phyloP scores from a whole-genome alignment of 2,113 vertebrate species.

The Bungarus multicinctus region DNA sequence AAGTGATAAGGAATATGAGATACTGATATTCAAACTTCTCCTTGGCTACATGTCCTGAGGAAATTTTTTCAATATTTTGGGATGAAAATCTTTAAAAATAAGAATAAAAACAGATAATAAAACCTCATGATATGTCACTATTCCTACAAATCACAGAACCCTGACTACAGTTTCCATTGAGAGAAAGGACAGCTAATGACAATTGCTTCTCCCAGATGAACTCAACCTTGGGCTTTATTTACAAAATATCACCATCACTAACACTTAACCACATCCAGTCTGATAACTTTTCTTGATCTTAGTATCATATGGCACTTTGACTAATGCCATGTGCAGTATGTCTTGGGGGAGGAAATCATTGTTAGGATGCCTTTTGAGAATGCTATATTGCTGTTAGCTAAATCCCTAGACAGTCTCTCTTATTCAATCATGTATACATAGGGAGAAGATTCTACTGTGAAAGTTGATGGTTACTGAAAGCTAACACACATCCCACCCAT shows the following conservation, averaged over 20 bases:
- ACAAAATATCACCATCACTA: neutral
- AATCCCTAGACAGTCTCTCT: neutral
- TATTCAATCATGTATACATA: neutral
- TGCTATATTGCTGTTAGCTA: neutral
- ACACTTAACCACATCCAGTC: neutral
- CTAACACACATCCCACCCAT: neutral
- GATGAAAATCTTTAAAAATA: neutral
- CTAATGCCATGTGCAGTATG: neutral
- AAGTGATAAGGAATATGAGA: neutral
- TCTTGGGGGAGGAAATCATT: neutral
- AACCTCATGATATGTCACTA: neutral
- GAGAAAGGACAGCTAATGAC: neutral
- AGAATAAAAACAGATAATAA: neutral
- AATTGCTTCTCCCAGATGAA: neutral
- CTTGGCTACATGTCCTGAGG: neutral
- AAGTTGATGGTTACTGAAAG: constrained; percentile 61
- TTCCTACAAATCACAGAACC: neutral
- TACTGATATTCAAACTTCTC: neutral
- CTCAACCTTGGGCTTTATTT: neutral
- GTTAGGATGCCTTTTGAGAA: neutral
- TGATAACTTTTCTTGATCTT: neutral
- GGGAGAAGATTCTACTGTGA: constrained; percentile 55
- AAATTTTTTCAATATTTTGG: neutral
- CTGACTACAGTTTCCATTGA: too few relatives aligned
- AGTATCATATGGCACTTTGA: neutral